Conservation (phyloP, 2,888 invertebrate species). For the Papilio elwesi region DNA sequence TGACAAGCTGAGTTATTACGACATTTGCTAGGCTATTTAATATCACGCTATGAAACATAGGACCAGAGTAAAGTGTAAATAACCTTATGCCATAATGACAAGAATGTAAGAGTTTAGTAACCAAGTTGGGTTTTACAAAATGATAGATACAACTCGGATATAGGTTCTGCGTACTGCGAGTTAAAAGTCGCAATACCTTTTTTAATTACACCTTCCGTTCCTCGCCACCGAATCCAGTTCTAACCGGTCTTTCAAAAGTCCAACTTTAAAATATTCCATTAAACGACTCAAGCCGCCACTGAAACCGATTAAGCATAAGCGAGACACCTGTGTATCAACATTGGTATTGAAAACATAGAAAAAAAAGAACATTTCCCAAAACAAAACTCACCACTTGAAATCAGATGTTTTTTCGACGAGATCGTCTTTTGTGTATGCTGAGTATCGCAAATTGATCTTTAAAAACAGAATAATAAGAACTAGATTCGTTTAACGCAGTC, state of each 20-base stretch:
- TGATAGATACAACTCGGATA: no score
- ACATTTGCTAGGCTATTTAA: no score
- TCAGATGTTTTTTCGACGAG: constrained; percentile 40
- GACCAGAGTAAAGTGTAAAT: no score
- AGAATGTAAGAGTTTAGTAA: no score
- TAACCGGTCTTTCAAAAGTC: constrained; percentile 28
- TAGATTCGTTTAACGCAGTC: constrained; percentile 27
- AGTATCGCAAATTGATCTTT: constrained; percentile 39
- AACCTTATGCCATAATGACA: no score
- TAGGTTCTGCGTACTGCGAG: no score
- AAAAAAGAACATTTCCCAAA: constrained; percentile 43
- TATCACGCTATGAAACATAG: no score
- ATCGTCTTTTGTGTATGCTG: background rate
- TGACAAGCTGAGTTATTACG: no score
- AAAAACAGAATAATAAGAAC: background rate
- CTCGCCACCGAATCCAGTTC: background rate
- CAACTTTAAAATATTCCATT: constrained; percentile 33
- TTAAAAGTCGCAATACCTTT: no score
- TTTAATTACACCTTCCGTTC: background rate
- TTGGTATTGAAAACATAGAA: constrained; percentile 43
- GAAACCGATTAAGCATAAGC: constrained; percentile 43
- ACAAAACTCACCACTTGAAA: constrained; percentile 46
- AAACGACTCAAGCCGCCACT: constrained; percentile 41
- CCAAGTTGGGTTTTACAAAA: no score
- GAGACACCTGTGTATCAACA: constrained; percentile 49